Evolutionary conservation across 2,888 invertebrate genomes (phyloP).

Genomic region (Apamea monoglypha): DNA sequence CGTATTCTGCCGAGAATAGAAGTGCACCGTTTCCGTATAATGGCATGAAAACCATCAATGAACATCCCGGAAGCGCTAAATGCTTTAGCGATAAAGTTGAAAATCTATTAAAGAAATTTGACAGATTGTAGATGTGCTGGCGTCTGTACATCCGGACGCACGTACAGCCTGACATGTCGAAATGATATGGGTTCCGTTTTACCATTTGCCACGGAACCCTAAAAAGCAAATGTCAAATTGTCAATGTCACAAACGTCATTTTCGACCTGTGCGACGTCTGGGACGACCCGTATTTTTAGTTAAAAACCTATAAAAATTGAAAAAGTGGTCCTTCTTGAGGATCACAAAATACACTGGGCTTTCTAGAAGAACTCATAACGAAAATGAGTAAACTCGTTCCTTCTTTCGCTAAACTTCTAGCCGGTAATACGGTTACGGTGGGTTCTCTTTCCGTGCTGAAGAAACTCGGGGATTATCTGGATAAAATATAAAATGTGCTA

Average conservation of each 20-base stretch:
- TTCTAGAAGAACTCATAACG: conserved; percentile 75
- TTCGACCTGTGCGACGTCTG: conserved; percentile 60
- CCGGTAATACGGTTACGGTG: conserved; percentile 80
- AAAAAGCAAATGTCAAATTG: conserved; percentile 53
- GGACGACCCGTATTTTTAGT: conserved; percentile 42
- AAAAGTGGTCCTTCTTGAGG: conserved; percentile 75
- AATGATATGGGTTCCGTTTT: background rate
- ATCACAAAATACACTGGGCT: conserved; percentile 83
- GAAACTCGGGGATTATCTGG: conserved; percentile 21
- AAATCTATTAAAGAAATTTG: no score
- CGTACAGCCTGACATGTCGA: background rate
- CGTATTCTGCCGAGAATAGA: no score
- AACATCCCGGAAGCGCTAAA: no score
- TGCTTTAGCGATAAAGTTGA: no score
- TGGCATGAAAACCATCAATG: no score
- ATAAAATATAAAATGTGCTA: conserved; percentile 12
- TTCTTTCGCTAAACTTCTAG: conserved; percentile 80
- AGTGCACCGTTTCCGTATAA: no score
- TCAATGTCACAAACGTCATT: conserved; percentile 62
- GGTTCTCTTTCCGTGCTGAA: conserved; percentile 62
- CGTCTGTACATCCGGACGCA: background rate
- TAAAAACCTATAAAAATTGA: conserved; percentile 28
- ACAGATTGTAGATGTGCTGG: no score
- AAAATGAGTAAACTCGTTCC: conserved; percentile 87
- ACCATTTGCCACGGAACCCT: background rate